These are phyloP conservation scores for Hystrix brachyura DNA, from an alignment of 2,113 vertebrate species.

Conservation along the genomic window DNA sequence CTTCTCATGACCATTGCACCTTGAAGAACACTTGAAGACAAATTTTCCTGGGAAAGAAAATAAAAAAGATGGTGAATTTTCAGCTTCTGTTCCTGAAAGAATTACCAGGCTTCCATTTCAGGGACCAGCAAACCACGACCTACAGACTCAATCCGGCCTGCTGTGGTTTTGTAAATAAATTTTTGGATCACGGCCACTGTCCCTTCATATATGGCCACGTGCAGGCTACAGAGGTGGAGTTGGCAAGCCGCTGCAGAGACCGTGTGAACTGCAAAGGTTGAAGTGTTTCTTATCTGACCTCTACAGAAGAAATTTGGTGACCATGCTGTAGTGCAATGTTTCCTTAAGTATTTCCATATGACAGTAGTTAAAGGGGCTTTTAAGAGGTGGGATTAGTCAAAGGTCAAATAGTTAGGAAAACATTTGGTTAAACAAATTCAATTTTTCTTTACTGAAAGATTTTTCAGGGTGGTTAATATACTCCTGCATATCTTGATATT, in stretches of 20 bases:
- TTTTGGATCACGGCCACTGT: background rate
- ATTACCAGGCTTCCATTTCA: background rate
- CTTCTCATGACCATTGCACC: background rate
- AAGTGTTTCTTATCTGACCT: constrained; percentile 45
- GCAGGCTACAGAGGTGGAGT: background rate
- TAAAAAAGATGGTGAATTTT: background rate
- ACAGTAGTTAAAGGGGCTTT: constrained; percentile 38
- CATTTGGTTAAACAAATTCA: constrained; percentile 68
- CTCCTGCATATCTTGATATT: background rate
- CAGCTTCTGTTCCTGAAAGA: constrained; percentile 34
- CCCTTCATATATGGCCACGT: background rate
- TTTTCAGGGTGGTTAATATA: constrained; percentile 17
- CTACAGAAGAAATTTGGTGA: constrained; percentile 54
- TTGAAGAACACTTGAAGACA: background rate
- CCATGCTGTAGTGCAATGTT: background rate
- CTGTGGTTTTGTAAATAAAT: background rate
- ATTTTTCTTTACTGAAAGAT: constrained; percentile 49
- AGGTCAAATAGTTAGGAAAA: constrained; percentile 68
- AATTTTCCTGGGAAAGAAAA: background rate
- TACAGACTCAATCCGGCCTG: background rate
- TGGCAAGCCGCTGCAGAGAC: background rate
- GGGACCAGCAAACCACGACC: background rate
- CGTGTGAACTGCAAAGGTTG: constrained; percentile 4
- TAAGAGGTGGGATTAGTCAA: constrained; percentile 53
- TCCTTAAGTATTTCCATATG: constrained; percentile 66